Evolutionary conservation across 2,797 vertebrate genomes (phyloP).

Genomic region (Podarcis lilfordi): DNA sequence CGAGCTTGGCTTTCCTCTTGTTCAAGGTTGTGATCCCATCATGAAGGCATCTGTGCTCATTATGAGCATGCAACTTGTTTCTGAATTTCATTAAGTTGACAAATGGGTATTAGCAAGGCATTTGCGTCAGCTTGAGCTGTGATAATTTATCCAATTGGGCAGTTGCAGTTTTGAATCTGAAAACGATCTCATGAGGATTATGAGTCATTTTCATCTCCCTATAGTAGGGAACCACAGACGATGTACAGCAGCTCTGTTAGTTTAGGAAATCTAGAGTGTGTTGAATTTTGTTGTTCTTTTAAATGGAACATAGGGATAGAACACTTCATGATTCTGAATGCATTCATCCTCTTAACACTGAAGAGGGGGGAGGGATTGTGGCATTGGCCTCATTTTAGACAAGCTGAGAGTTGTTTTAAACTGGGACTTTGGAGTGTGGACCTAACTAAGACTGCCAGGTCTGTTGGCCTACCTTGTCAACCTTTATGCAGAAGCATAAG

Average conservation of each 20-base stretch:
- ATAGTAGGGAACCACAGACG: neutral
- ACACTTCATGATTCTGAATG: too few species aligned
- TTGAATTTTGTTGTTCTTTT: neutral
- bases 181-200: conserved; percentile 24
- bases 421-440: too few species aligned
- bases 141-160: conserved; percentile 55
- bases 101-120: conserved; percentile 58
- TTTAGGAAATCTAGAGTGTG: neutral
- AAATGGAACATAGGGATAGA: neutral
- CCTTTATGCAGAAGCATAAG: neutral
- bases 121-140: conserved; percentile 54
- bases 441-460: too few species aligned
- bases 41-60: conserved; percentile 62
- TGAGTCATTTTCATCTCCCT: conserved; percentile 23
- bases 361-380: too few species aligned
- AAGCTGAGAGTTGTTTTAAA: neutral
- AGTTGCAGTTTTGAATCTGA: conserved; percentile 33
- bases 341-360: too few species aligned
- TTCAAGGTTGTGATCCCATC: conserved; percentile 46
- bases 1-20: conserved; percentile 32
- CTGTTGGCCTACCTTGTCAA: too few species aligned
- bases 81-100: conserved; percentile 71
- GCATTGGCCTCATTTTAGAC: neutral
- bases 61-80: conserved; percentile 57
- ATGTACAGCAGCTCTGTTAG: conserved; percentile 10